phyloP scores from a whole-genome alignment of 1,140 invertebrate genomes.

The Condylostylus longicornis region DNA sequence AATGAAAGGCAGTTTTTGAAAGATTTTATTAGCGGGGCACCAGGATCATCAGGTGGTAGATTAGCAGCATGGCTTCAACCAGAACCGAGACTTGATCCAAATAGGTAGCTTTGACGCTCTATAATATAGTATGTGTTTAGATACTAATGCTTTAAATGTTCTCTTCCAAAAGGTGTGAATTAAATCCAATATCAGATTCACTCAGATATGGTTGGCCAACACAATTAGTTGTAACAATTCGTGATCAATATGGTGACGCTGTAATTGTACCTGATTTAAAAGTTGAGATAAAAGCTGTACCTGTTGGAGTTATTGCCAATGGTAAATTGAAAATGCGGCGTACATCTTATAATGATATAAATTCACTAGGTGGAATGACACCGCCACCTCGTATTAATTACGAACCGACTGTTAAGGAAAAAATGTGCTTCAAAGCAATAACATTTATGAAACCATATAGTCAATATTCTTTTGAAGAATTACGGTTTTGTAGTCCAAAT shows the following conservation, averaged over 20 bases:
- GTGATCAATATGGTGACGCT: conserved; percentile 83
- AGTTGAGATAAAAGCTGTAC: conserved; percentile 33
- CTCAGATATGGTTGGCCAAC: conserved; percentile 70
- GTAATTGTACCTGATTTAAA: conserved; percentile 73
- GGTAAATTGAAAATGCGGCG: conserved; percentile 14
- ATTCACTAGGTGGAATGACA: conserved; percentile 28
- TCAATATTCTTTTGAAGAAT: conserved; percentile 92
- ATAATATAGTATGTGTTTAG: too few species aligned
- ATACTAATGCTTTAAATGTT: too few species aligned
- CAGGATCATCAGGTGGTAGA: conserved; percentile 77
- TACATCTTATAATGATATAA: conserved; percentile 11
- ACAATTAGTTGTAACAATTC: conserved; percentile 65
- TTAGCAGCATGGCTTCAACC: conserved; percentile 89
- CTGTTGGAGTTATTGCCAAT: conserved; percentile 8
- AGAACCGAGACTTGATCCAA: conserved; percentile 78
- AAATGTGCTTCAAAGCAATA: conserved; percentile 87
- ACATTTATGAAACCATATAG: conserved; percentile 87
- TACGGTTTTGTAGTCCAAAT: conserved; percentile 51
- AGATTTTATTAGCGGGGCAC: conserved; percentile 76
- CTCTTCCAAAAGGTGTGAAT: conserved; percentile 46
- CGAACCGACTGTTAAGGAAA: conserved; percentile 71
- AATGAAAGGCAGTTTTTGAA: conserved; percentile 88
- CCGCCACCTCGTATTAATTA: conserved; percentile 64
- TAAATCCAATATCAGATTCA: conserved; percentile 58
- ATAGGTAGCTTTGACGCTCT: too few species aligned